Evolutionary conservation across 2,888 invertebrate genomes (phyloP).

Genomic region (Ptychoptera albimana): DNA sequence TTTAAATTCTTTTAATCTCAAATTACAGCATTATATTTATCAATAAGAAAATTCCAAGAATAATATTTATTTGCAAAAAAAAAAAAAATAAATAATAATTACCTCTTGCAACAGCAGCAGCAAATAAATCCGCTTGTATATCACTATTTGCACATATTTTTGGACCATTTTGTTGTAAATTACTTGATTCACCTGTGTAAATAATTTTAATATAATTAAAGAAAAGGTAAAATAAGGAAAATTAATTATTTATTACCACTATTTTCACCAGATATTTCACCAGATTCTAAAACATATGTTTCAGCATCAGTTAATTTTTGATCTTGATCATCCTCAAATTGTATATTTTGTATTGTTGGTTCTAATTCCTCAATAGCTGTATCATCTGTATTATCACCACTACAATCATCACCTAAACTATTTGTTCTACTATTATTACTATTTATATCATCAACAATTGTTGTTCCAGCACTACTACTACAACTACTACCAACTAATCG

Average conservation of each 20-base stretch:
- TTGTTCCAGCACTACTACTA: constrained; percentile 13
- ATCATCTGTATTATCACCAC: constrained; percentile 12
- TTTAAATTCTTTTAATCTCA: not conserved
- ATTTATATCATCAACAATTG: constrained; percentile 14
- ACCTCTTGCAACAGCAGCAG: constrained; percentile 15
- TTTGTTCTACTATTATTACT: constrained; percentile 22
- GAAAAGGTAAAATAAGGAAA: not conserved
- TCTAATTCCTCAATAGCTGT: constrained; percentile 14
- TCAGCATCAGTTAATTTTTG: constrained; percentile 64
- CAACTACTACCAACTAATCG: constrained; percentile 23
- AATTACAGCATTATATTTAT: not conserved
- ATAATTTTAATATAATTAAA: constrained; percentile 1
- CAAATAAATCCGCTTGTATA: constrained; percentile 28
- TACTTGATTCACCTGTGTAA: constrained; percentile 1
- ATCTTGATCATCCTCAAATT: constrained; percentile 39
- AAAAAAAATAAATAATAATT: not conserved
- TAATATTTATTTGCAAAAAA: no score
- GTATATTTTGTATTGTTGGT: constrained; percentile 24
- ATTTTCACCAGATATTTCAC: constrained; percentile 27
- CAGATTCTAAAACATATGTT: constrained; percentile 56
- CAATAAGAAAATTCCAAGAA: not conserved
- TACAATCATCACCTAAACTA: constrained; percentile 23
- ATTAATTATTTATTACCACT: not conserved
- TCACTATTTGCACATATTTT: constrained; percentile 18
- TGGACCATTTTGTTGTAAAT: constrained; percentile 8